Evolutionary conservation across 1,140 invertebrate genomes (phyloP), one percentile per base, ranked within the genome.

Genomic region (Hormaphis cornu): DNA sequence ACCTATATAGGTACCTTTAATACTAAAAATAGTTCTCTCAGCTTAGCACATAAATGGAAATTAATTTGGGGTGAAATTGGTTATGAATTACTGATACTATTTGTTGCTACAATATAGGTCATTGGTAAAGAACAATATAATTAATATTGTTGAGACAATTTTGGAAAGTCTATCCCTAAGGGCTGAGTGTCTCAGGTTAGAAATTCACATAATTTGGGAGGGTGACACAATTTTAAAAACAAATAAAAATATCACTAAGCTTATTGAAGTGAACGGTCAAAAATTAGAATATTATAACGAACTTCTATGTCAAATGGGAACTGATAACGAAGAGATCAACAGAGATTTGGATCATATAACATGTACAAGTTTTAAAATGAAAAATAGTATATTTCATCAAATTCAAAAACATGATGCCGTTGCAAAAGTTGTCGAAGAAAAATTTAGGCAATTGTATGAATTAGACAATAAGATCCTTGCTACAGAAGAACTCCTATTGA

Each of bases 81-180:
- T 33, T 20, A 30, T 54, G 20, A 33, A 37, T 56, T 24, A 40
- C 18, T 24, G 8, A 7, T 24, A 40, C n/a, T n/a, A 37, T 40
- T 58, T 1, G 37, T 40, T 37, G 14, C 14, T 24, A 24, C 5
- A 58, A 58, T 58, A n/a, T 24, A 58, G 54, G 54, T 40, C 24
- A 40, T 37, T 58, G 33, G 54, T 58, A 24, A 58, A 40, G 54
- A 58, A 58, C 24, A 58, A 58, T 24, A 40, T 58, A 18, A 58
- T 40, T 33, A 40, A 40, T n/a, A 24, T 16, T 24, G 33, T 24
- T 16, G 20, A 40, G 3, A 24, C 54, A 24, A 6, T 22, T 7
- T 24, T 20, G 24, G 40, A 58, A 37, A 40, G 18, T 37, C 0
- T 58, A 2, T 37, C 20, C 22, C 7, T 58, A 3, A 58, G 35